Conservation (phyloP, 2,888 invertebrate genomes). For the Drosophila mimica region DNA sequence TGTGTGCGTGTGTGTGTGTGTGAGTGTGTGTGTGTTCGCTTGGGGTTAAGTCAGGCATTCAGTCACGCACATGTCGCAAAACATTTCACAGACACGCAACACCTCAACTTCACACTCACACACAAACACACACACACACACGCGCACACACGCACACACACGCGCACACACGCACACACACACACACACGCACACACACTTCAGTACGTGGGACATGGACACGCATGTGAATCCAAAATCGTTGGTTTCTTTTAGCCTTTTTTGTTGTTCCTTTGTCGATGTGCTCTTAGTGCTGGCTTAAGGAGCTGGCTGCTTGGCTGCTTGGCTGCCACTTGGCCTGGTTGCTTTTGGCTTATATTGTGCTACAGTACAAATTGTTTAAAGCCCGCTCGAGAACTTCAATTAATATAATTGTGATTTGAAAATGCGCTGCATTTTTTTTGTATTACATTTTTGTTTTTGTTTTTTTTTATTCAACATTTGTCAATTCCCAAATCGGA, state of each 20-base stretch:
- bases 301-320: constrained; percentile 7
- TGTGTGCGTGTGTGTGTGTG: background rate
- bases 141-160: background rate
- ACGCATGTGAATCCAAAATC: constrained; percentile 33
- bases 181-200: constrained; percentile 5
- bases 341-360: background rate
- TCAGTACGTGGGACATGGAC: constrained; percentile 26
- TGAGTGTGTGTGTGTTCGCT: constrained; percentile 18
- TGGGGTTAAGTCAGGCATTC: constrained; percentile 51
- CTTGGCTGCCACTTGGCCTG: constrained; percentile 4
- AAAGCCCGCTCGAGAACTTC: background rate
- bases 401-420: background rate
- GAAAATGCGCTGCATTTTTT: background rate
- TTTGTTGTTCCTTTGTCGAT: constrained; percentile 16
- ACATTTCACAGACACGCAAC: constrained; percentile 76
- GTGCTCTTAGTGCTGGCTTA: background rate
- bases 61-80: constrained; percentile 72
- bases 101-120: constrained; percentile 44
- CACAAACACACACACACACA: constrained; percentile 10
- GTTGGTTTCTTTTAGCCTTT: constrained; percentile 32
- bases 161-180: background rate
- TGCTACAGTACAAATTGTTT: constrained; percentile 6
- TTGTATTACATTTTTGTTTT: background rate
- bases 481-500: background rate
- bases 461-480: background rate